Base-by-base conservation (phyloP, 2,113 vertebrate species). In the Rhynchopsitta pachyrhyncha region DNA sequence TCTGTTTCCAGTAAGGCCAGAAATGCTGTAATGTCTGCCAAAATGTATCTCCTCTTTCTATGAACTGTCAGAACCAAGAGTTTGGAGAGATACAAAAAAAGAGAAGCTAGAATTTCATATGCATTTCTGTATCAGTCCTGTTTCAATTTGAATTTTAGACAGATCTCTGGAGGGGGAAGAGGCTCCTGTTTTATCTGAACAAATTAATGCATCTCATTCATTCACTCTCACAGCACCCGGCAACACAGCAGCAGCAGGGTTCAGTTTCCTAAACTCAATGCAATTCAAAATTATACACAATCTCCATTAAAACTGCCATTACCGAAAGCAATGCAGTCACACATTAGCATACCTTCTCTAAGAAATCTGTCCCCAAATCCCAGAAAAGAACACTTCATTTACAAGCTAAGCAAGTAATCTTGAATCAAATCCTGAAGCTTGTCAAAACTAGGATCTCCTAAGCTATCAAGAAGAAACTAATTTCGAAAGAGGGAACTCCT, bases 211-310 rank as follows among this genome's bases (percentile, higher is more conserved):
- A 46, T 67, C 82, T 77, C 44, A 85, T 69, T 77, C 35, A 75
- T 62, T 89, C 66, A 19, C 86, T 95, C 78, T 76, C 66, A 76
- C 4, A 88, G 88, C 66, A 93, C 13, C 68, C 68, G 80, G 77
- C 75, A 86, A 47, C 60, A 94, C 20, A 90, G 88, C 47, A 86
- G 78, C 78, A 93, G 85, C 25, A 81, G 31, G 50, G 86, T 94
- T 94, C 90, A 79, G 88, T 39, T 91, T 96, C 62, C 92, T 73
- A 88, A 91, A 94, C 42, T 82, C 57, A 91, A 28, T 35, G 52
- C 7, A 81, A 83, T 76, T 91, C 39, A 88, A 71, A 96, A 95
- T 89, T 82, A 86, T 62, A 81, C n/a, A 86, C 31, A 42, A 44
- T 75, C 90, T 73, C 69, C 47, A 73, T 44, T 76, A 82, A 79